Evolutionary conservation across 2,888 invertebrate genomes (phyloP), one percentile per base, ranked within the genome.

Genomic region (Apomyelois bistriatella): DNA sequence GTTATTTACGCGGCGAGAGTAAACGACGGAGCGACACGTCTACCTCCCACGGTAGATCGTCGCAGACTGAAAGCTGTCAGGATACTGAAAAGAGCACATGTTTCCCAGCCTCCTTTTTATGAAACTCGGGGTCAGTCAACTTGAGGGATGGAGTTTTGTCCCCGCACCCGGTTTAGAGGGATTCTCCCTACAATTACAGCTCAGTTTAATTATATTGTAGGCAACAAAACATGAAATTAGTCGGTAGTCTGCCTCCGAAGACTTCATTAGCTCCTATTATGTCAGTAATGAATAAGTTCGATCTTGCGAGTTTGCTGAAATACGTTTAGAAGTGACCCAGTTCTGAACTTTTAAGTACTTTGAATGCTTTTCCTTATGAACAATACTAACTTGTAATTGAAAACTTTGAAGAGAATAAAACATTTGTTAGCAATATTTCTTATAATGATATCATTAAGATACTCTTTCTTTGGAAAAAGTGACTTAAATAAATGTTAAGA

Each of bases 101-200:
- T 72, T 67, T 61, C 58, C 64, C 79, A 77, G 78, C 74, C 76
- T 72, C 77, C 73, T 72, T 84, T 83, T 79, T 82, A 73, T 78
- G 76, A 82, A 74, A 77, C 73, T 69, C 60, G 75, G 70, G 86
- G 84, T 86, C 84, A 80, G 63, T 77, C 75, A 86, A 80, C 87
- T 76, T 70, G 68, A 70, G 77, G 76, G 80, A 79, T 80, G 74
- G 75, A 70, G 73, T 66, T 22, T 69, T 68, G 54, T 70, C 58
- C n/a, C 59, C 57, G 54, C 55, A 48, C 56, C 53, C 54, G 49
- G 55, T 60, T 59, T 60, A 60, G 61, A 59, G 54, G 57, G 58
- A 62, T 55, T 56, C 58, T 54, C 55, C 51, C 58, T 57, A 59
- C 62, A 63, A 63, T 71, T 68, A 68, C 54, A 58, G 60, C 53